Base-by-base conservation (phyloP, 2,797 vertebrate species). In the Hoplostethus atlanticus region DNA sequence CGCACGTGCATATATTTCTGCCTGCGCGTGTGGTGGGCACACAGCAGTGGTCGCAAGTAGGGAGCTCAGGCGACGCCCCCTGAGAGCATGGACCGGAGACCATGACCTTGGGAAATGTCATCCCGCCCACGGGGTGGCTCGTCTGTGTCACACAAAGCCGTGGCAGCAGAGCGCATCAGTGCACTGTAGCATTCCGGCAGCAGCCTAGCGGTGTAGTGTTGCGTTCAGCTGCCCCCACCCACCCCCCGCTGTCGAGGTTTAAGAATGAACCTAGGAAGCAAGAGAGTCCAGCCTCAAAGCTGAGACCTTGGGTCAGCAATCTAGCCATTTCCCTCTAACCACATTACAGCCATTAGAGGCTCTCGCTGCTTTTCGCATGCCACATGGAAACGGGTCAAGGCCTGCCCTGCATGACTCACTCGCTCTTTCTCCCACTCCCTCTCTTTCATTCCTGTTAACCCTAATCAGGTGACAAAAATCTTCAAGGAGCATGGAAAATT, bases 101-200 rank as follows among this genome's bases (percentile, higher is more conserved):
- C 89, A 25, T 85, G 90, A 93, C 93, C 93, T 94, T 93, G 93
- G 87, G 87, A 94, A 94, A 94, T 94, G 90, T 93, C 91, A 94
- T 85, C 81, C 75, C 76, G 85, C 89, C 89, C 88, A 89, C 69
- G 53, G 86, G 87, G 62, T 73, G 75, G 65, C 70, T 83, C 16
- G 68, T 61, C 80, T 77, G 71, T 84, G 83, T 87, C 87, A 87
- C 78, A 85, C 71, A 80, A 77, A 88, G 65, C 67, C 78, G 40
- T 42, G 65, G 65, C 42, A 64, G 72, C 73, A 64, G 71, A 82
- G 84, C 78, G 84, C 72, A 83, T 79, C 77, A 57, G 71, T 44
- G 64, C 64, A 68, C 79, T 74, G 71, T 80, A 63, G 81, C 68
- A 67, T 79, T 86, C 68, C 58, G 55, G 58, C 59, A 54, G 51